Evolutionary conservation across 2,797 vertebrate genomes (phyloP).

Genomic region (Schizothorax lantsangensis): DNA sequence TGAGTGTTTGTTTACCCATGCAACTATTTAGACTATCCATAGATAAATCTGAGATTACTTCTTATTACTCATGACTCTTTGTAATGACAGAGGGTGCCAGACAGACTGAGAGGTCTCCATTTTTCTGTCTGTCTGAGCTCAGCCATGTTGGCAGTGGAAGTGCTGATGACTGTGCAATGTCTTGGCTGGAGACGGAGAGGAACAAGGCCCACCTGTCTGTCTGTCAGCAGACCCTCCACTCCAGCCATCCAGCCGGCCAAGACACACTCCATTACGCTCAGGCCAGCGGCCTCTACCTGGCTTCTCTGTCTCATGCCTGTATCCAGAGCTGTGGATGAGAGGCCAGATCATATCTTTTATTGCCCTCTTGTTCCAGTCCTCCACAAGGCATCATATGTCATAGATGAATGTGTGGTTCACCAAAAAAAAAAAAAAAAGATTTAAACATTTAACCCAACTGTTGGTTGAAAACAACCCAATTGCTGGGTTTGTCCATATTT

Average conservation of each 20-base stretch:
- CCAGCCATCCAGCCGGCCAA: constrained; percentile 12
- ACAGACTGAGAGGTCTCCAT: constrained; percentile 37
- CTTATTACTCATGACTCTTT: constrained; percentile 36
- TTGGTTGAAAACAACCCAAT: too few species aligned
- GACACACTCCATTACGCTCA: constrained; percentile 19
- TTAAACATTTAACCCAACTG: background rate
- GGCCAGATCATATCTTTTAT: background rate
- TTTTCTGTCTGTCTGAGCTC: constrained; percentile 41
- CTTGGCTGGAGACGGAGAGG: constrained; percentile 38
- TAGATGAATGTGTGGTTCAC: background rate
- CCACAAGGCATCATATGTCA: background rate
- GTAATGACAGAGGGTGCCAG: constrained; percentile 36
- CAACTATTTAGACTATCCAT: constrained; percentile 12
- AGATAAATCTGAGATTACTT: constrained; percentile 33
- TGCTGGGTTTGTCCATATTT: too few species aligned
- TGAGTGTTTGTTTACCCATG: constrained; percentile 11
- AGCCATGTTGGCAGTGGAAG: constrained; percentile 43
- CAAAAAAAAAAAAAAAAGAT: background rate
- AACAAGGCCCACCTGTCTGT: constrained; percentile 54
- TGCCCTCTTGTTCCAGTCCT: background rate
- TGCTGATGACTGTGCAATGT: constrained; percentile 59
- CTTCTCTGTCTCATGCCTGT: background rate
- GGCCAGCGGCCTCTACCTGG: background rate
- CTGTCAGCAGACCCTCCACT: constrained; percentile 45
- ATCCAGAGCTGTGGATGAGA: constrained; percentile 9